Evolutionary conservation across 2,113 vertebrate genomes (phyloP), one percentile per base, ranked within the genome.

Genomic region (Gallinago undulata): DNA sequence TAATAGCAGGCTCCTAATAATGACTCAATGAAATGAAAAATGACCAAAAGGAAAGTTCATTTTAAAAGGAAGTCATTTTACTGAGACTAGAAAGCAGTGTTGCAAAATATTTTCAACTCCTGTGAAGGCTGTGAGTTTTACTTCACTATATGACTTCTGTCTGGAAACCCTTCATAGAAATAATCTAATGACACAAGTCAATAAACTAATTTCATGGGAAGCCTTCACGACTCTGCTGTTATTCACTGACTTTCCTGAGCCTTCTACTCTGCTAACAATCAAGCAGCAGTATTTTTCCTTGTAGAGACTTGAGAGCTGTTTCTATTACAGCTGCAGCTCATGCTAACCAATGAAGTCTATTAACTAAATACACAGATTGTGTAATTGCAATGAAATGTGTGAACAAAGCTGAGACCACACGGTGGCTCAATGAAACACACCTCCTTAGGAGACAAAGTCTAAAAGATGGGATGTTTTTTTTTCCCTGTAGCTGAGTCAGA

Each of bases 371-470:
- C 87, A 80, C 39, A 62, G 33, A 81, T 50, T 85, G 28, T 66
- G 19, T 68, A 90, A 95, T 63, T 95, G 64, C 17, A 93, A 92
- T 75, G 94, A 90, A 92, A 67, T 47, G 45, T 87, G 79, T 85
- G 53, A 96, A 72, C n/a, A 95, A 60, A 92, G 55, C 37, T 70
- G 11, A 94, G 47, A 70, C 64, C 69, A 62, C 22, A 45, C 53
- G 13, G 50, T 15, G 57, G 59, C 89, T 92, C 39, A 43, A 15
- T 72, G 81, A 64, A 91, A 91, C 64, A 10, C 53, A 78, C 53
- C 84, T 70, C 66, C 86, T 89, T 7, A 23, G 62, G 75, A 86
- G 53, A 15, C 31, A 56, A 13, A 73, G 37, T 57, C 75, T 67
- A 43, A 89, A 77, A 60, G 39, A 55, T 39, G 64, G 21, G 27